Conservation (phyloP, 2,888 invertebrate genomes). For the Drosophila putrida region DNA sequence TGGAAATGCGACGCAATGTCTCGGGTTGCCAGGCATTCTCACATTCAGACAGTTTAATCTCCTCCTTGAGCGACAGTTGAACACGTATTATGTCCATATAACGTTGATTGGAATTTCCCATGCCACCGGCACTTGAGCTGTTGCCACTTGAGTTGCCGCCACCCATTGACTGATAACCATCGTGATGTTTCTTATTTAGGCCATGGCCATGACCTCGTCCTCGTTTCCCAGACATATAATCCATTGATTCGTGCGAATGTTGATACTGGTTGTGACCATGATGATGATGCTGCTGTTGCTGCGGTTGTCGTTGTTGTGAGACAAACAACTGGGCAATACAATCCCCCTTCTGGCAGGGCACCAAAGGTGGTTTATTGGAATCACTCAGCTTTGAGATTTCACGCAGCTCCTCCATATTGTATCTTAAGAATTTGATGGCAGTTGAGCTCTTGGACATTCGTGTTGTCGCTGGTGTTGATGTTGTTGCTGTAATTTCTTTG, state of each 20-base stretch:
- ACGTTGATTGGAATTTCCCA: slow-evolving; percentile 57
- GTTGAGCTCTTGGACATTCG: slow-evolving; percentile 8
- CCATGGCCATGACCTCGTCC: slow-evolving; percentile 64
- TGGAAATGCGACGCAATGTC: slow-evolving; percentile 67
- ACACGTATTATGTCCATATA: slow-evolving; percentile 82
- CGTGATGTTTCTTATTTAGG: slow-evolving; percentile 69
- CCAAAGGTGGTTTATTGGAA: slow-evolving; percentile 76
- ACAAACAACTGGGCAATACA: slow-evolving; percentile 81
- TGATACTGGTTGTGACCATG: slow-evolving; percentile 72
- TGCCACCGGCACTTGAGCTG: slow-evolving; percentile 33
- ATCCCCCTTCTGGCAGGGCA: slow-evolving; percentile 78
- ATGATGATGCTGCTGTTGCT: slow-evolving; percentile 55
- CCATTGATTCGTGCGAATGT: slow-evolving; percentile 80
- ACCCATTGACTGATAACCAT: slow-evolving; percentile 64
- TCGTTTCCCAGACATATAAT: slow-evolving; percentile 73
- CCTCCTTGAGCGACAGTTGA: slow-evolving; percentile 82
- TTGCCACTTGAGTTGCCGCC: slow-evolving; percentile 37
- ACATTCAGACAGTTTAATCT: slow-evolving; percentile 83
- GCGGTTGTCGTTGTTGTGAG: slow-evolving; percentile 70
- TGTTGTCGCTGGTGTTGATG: slow-evolving; percentile 3
- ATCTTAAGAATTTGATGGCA: slow-evolving; percentile 52
- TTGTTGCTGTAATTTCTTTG: background rate
- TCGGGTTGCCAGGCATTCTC: slow-evolving; percentile 84
- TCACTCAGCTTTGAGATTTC: slow-evolving; percentile 66
- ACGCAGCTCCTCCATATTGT: slow-evolving; percentile 75